phyloP scores from a whole-genome alignment of 2,888 invertebrate species.

The Meiosimyza decipiens region DNA sequence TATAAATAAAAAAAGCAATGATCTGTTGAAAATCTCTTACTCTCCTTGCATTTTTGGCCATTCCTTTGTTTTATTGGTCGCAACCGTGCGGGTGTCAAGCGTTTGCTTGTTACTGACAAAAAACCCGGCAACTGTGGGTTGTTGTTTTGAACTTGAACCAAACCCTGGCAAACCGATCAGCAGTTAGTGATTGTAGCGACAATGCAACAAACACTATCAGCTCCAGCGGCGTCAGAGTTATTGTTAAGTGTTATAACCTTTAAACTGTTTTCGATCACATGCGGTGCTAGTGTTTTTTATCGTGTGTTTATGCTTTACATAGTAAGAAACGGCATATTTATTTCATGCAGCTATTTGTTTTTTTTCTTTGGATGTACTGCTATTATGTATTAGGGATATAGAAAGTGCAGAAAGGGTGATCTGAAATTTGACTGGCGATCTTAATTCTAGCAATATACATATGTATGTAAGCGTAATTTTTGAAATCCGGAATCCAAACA shows the following conservation, averaged over 20 bases:
- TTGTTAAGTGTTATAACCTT: conserved; percentile 51
- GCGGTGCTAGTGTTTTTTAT: conserved; percentile 29
- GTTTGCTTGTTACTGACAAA: conserved; percentile 8
- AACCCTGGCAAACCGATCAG: conserved; percentile 21
- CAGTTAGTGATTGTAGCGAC: conserved; percentile 26
- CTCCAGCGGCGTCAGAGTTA: conserved; percentile 48
- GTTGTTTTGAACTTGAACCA: conserved; percentile 8
- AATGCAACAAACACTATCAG: conserved; percentile 30
- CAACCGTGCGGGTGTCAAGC: conserved; percentile 32
- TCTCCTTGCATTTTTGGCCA: conserved; percentile 1
- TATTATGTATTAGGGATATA: too few species aligned
- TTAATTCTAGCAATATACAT: too few species aligned
- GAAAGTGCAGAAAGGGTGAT: too few species aligned
- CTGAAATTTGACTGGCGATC: too few species aligned
- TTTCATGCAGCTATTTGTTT: neutral
- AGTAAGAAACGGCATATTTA: too few species aligned
- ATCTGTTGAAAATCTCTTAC: conserved; percentile 18
- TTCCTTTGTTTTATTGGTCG: conserved; percentile 13
- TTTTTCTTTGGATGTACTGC: conserved; percentile 1
- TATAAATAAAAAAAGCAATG: conserved; percentile 25
- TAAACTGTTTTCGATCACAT: conserved; percentile 43
- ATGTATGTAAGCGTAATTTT: too few species aligned
- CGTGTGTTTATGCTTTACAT: neutral
- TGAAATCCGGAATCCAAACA: too few species aligned
- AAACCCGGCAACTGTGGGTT: conserved; percentile 27